Percentiles rank a stretch among this genome's conserved stretches.
Evolutionary conservation across 1,140 invertebrate genomes (phyloP).

Genomic region (Arctopsyche grandis): DNA sequence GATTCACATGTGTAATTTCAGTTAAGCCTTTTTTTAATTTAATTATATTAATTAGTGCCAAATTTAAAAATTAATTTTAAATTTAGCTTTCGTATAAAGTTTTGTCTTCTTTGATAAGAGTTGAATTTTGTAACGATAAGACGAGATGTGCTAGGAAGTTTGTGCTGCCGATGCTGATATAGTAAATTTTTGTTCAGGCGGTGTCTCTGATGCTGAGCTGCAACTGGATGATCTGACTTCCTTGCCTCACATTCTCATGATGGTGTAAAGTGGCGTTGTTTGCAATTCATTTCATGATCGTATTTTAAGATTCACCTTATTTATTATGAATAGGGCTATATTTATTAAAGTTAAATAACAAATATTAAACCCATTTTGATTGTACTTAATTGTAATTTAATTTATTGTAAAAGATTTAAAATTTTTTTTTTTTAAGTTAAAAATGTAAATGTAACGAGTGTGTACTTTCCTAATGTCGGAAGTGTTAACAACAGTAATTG

Average conservation of each 20-base stretch:
- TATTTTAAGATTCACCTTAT: conserved; percentile 1
- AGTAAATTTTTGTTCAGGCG: conserved; percentile 54
- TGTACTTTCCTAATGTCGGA: too few relatives aligned
- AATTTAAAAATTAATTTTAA: too few relatives aligned
- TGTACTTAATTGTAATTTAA: neutral
- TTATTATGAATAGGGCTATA: neutral
- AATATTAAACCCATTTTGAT: neutral
- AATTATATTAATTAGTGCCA: too few relatives aligned
- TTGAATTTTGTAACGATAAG: too few relatives aligned
- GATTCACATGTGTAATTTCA: too few relatives aligned
- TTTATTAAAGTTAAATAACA: neutral
- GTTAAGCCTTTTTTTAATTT: too few relatives aligned
- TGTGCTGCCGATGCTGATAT: conserved; percentile 47
- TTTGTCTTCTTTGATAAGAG: too few relatives aligned
- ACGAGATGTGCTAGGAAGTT: conserved; percentile 20
- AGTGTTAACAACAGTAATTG: neutral
- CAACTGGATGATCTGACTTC: conserved; percentile 31
- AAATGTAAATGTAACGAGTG: too few relatives aligned
- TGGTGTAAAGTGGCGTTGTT: conserved; percentile 38
- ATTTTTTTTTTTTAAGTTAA: neutral
- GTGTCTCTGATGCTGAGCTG: conserved; percentile 32
- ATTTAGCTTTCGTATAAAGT: too few relatives aligned
- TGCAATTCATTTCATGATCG: conserved; percentile 17
- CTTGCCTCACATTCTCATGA: conserved; percentile 37
- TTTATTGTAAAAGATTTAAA: neutral